phyloP scores from a whole-genome alignment of 2,797 vertebrate genomes.

The Epinephelus awoara region DNA sequence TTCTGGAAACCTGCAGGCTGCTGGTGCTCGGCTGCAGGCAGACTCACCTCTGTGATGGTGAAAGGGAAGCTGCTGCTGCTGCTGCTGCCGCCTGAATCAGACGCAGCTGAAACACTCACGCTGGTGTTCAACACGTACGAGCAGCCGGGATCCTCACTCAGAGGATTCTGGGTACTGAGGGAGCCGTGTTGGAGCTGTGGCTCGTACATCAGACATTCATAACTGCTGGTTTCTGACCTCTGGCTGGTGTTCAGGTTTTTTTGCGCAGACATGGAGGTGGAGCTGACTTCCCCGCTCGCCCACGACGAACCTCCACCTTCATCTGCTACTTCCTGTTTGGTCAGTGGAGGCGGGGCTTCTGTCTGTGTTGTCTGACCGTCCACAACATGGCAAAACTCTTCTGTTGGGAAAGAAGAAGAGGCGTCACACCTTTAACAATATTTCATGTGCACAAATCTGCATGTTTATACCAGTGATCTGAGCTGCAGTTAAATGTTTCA shows the following conservation, averaged over 20 bases:
- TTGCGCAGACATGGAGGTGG: slow-evolving; percentile 38
- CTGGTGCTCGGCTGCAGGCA: slow-evolving; percentile 21
- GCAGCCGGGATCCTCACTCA: slow-evolving; percentile 51
- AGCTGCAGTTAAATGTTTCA: background rate
- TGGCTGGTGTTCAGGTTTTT: slow-evolving; percentile 27
- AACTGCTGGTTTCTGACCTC: slow-evolving; percentile 42
- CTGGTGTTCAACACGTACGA: slow-evolving; percentile 39
- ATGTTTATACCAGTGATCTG: too few species aligned
- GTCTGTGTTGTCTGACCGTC: slow-evolving; percentile 2
- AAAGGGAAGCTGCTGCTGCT: slow-evolving; percentile 31
- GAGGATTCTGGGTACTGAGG: slow-evolving; percentile 45
- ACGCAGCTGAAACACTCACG: background rate
- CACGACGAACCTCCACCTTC: slow-evolving; percentile 35
- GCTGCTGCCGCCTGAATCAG: slow-evolving; percentile 6
- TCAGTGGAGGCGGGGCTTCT: slow-evolving; percentile 37
- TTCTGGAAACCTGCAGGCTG: slow-evolving; percentile 28
- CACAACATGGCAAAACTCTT: background rate
- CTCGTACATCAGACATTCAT: slow-evolving; percentile 59
- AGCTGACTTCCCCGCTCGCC: slow-evolving; percentile 50
- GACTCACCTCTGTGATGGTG: slow-evolving; percentile 7
- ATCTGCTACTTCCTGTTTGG: slow-evolving; percentile 63
- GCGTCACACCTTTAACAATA: background rate
- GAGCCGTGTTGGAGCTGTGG: slow-evolving; percentile 38
- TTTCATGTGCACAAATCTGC: background rate
- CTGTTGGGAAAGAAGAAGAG: slow-evolving; percentile 21